Base-by-base conservation (phyloP, 2,888 invertebrate species). In the Teleogryllus oceanicus region DNA sequence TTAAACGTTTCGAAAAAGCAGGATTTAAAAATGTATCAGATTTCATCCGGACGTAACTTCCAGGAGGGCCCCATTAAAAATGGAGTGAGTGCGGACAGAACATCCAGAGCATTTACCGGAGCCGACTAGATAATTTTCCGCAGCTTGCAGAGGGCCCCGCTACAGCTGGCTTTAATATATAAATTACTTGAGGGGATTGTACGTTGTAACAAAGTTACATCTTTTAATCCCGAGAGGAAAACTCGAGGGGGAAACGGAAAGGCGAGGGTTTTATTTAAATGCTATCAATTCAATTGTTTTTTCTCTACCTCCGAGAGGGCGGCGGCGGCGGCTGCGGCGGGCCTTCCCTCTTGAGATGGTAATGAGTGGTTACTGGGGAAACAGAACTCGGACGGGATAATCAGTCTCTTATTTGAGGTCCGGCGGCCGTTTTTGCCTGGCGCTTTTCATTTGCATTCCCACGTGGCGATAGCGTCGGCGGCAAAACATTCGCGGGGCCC, bases 241-340 rank as follows among this genome's bases (percentile, higher is more conserved):
- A 62, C 12, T 62, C 16, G 13, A 62, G 62, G 62, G 62, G 62
- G n/a, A 62, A 62, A 5, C 16, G 62, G 62, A 62, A 62, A 62
- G 16, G 62, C 62, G 62, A 62, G 62, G n/a, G 62, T 62, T 62
- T 62, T 62, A 62, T 62, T 62, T 62, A 62, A 62, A 62, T 62
- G n/a, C 62, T 62, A 62, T 62, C 62, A 62, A 62, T 62, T 62
- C 62, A 62, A 62, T 62, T 62, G 62, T 62, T 62, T 62, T 62
- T n/a, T 62, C n/a, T 62, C 62, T 62, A 13, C n/a, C 62, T 62
- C 62, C 8, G 16, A 13, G 5, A 18, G 13, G 62, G 13, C 62
- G 13, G 13, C n/a, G 16, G n/a, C 62, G 4, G 13, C n/a, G 5
- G 62, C 62, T 18, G 62, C 62, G 62, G 13, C 2, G 62, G 0